Evolutionary conservation across 2,113 vertebrate genomes (phyloP).

Genomic region (Lagopus muta): DNA sequence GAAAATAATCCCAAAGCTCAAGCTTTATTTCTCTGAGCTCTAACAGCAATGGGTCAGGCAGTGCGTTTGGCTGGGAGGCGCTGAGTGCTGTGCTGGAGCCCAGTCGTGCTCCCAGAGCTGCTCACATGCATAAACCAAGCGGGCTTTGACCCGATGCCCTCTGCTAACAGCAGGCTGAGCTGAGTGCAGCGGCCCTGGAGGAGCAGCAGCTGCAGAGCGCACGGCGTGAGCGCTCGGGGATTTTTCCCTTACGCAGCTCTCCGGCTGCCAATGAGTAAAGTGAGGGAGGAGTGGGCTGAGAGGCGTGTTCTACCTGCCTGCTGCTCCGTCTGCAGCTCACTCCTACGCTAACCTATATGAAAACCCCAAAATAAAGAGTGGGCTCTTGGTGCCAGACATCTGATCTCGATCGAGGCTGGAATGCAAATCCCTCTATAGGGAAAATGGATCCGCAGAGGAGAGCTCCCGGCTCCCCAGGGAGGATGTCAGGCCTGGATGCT

Average conservation of each 20-base stretch:
- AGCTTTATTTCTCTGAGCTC: background rate
- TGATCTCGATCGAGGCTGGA: background rate
- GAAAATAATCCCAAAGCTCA: constrained; percentile 40
- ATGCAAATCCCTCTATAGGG: constrained; percentile 3
- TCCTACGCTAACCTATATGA: constrained; percentile 43
- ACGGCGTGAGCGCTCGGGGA: background rate
- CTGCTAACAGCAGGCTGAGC: background rate
- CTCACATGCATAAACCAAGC: background rate
- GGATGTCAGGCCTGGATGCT: background rate
- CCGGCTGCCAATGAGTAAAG: background rate
- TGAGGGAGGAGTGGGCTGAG: constrained; percentile 27
- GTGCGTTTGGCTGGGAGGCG: background rate
- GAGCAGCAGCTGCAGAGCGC: background rate
- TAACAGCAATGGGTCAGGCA: background rate
- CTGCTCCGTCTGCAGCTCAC: constrained; percentile 31
- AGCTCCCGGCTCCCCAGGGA: background rate
- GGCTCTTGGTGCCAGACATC: constrained; percentile 37
- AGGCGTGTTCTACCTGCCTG: constrained; percentile 53
- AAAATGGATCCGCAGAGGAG: background rate
- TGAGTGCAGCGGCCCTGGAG: background rate
- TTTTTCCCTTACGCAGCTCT: constrained; percentile 1
- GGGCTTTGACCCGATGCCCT: constrained; percentile 12
- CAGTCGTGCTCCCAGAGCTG: background rate
- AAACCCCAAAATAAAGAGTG: constrained; percentile 17
- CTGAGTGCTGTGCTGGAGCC: background rate